A percentile compares a stretch with the other conserved stretches of the same genome.
Conservation (phyloP, 2,888 invertebrate species). For the Acrocyrtus sp. region DNA sequence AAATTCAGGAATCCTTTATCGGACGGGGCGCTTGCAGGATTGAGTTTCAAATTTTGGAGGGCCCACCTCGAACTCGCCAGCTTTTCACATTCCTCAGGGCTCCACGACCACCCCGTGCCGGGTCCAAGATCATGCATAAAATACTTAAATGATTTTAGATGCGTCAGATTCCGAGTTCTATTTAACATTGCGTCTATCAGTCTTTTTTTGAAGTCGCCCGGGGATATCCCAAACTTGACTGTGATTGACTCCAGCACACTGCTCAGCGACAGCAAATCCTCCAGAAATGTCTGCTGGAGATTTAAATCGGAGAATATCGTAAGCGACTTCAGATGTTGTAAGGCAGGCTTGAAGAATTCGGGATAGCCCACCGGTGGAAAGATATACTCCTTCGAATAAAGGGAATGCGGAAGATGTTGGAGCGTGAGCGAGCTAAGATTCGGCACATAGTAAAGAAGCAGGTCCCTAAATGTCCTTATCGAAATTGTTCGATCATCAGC, state of each 20-base stretch:
- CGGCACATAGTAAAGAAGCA: slow-evolving; percentile 51
- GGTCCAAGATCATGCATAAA: slow-evolving; percentile 56
- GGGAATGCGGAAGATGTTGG: slow-evolving; percentile 43
- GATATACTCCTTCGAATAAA: slow-evolving; percentile 36
- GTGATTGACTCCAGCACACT: slow-evolving; percentile 37
- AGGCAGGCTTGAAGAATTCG: slow-evolving; percentile 24
- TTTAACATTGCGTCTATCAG: slow-evolving; percentile 41
- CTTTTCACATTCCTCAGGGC: slow-evolving; percentile 44
- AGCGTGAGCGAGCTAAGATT: slow-evolving; percentile 45
- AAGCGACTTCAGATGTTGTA: slow-evolving; percentile 38
- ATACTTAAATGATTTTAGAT: slow-evolving; percentile 51
- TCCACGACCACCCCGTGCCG: slow-evolving; percentile 54
- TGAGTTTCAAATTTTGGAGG: slow-evolving; percentile 45
- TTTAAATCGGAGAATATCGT: slow-evolving; percentile 54
- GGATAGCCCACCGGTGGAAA: slow-evolving; percentile 47
- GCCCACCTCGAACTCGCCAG: slow-evolving; percentile 38
- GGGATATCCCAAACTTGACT: slow-evolving; percentile 53
- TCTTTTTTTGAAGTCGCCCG: slow-evolving; percentile 47
- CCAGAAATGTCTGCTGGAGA: slow-evolving; percentile 38
- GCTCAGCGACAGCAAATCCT: slow-evolving; percentile 42
- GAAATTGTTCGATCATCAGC: slow-evolving; percentile 29
- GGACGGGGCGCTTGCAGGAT: slow-evolving; percentile 37
- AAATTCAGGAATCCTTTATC: slow-evolving; percentile 40
- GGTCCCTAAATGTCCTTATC: slow-evolving; percentile 44
- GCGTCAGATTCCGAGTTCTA: slow-evolving; percentile 26